Evolutionary conservation across 2,888 invertebrate species (phyloP), one percentile per base, ranked within the genome.

Genomic region (Marasmarcha lunaedactyla): DNA sequence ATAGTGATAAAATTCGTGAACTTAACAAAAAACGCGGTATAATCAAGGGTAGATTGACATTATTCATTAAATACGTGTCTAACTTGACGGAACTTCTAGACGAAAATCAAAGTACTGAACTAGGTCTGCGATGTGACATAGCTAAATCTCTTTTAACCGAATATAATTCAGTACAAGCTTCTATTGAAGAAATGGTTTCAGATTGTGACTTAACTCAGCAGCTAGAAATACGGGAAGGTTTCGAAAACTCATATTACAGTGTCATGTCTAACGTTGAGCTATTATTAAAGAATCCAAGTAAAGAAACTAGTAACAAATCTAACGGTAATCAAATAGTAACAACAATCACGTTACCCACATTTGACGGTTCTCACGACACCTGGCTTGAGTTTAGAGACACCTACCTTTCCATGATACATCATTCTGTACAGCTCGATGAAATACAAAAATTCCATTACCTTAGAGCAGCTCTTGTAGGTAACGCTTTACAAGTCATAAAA

Each of bases 401-500:
- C 12, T 43, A 36, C 35, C 10, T 40, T 11, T 44, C 44, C 1
- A n/a, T 44, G 11, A 42, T 44, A 35, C 42, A 45, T 37, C 40
- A 37, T 25, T 26, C 12, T 14, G 33, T 33, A 33, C 20, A 33
- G 5, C 36, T 43, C 11, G 36, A 36, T 6, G 27, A 42, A 27
- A 41, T 44, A 15, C 39, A 44, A 36, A 46, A 43, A 14, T 46
- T 44, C 38, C 45, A 47, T 36, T 47, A 47, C 20, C 34, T 47
- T 12, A 36, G 42, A 7, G 41, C 44, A 6, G 36, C 40, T 14
- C 34, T 46, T 11, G 41, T 13, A 9, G 46, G 46, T 3, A 42
- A 33, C 34, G 46, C 46, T 12, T 12, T 38, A 1, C 39, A 37
- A 33, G 42, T 47, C 10, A 47, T 47, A 10, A 44, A 42, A 25